These are phyloP conservation scores for Leucophenga maculata DNA, from an alignment of 2,888 invertebrate species.

Conservation along the genomic window DNA sequence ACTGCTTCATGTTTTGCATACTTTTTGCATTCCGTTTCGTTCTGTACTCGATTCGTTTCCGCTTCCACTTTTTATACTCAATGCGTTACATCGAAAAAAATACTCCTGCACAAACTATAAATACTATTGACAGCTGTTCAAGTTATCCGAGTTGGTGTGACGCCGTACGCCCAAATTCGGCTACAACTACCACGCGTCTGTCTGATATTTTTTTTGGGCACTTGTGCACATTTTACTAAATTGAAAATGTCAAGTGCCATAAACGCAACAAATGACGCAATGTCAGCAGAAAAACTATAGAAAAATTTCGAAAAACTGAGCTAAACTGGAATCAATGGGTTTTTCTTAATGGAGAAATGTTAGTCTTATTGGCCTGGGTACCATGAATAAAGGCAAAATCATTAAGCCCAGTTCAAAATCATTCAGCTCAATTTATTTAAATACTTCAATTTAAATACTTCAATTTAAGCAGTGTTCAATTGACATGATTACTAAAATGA, in stretches of 20 bases:
- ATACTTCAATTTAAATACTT: too few relatives aligned
- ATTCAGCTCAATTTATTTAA: too few relatives aligned
- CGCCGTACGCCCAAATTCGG: conserved; percentile 5
- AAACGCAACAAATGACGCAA: conserved; percentile 9
- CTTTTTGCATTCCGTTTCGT: neutral
- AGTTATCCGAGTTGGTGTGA: neutral
- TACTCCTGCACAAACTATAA: conserved; percentile 7
- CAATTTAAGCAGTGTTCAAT: too few relatives aligned
- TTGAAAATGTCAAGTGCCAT: conserved; percentile 41
- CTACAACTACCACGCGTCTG: neutral
- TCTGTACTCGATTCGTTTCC: neutral
- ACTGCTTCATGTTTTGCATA: conserved; percentile 1
- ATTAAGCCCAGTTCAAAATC: too few relatives aligned
- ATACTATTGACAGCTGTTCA: conserved; percentile 18
- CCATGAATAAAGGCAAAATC: too few relatives aligned
- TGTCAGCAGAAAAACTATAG: neutral
- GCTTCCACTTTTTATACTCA: neutral
- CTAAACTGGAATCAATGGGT: neutral
- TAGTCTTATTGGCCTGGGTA: too few relatives aligned
- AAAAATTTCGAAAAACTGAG: neutral
- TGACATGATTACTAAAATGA: too few relatives aligned
- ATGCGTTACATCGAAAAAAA: neutral
- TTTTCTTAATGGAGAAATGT: neutral
- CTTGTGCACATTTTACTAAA: conserved; percentile 33
- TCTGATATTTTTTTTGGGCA: neutral